Base-by-base conservation (phyloP, 2,113 vertebrate species). In the Corythaixoides concolor region DNA sequence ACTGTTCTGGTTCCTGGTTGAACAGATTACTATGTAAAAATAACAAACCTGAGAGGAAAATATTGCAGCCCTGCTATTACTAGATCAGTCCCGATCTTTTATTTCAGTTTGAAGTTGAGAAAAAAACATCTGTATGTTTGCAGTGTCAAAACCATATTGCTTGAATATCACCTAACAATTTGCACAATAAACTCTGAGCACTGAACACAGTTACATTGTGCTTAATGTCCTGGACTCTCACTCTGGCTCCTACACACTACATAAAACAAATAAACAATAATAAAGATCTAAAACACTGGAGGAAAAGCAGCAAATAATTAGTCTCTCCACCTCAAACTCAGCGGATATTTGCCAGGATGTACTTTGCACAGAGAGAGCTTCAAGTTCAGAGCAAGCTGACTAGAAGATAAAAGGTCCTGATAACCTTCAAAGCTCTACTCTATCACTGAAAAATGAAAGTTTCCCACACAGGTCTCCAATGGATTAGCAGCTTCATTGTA, bases 371-470 rank as follows among this genome's bases (percentile, higher is more conserved):
- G 47, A 68, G 47, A 68, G n/a, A 15, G 37, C 45, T 74, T 81
- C n/a, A 41, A 66, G 52, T 82, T 85, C 77, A 93, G 26, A 83
- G 56, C 58, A 92, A 91, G 83, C 80, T 53, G 88, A 91, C 67
- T 64, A 23, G 59, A 49, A 93, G 78, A 85, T 60, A 93, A 91
- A 77, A 89, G 55, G 32, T 89, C 50, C 74, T 64, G 77, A 95
- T 91, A 93, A 95, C 84, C 49, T 94, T 94, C 88, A 82, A 84
- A 96, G 72, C 64, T 86, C 72, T 68, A 27, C 63, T 63, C 9
- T 33, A 15, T 52, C 49, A 47, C 32, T 56, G 84, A 70, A 88
- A 94, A 97, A 86, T 52, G 55, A 45, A 92, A 58, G 30, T 59
- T 93, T 89, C 67, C 85, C 67, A 50, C 37, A 30, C 1, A 75